These are phyloP conservation scores for Drosophila nikananu DNA, from an alignment of 1,140 invertebrate genomes.

Conservation along the genomic window DNA sequence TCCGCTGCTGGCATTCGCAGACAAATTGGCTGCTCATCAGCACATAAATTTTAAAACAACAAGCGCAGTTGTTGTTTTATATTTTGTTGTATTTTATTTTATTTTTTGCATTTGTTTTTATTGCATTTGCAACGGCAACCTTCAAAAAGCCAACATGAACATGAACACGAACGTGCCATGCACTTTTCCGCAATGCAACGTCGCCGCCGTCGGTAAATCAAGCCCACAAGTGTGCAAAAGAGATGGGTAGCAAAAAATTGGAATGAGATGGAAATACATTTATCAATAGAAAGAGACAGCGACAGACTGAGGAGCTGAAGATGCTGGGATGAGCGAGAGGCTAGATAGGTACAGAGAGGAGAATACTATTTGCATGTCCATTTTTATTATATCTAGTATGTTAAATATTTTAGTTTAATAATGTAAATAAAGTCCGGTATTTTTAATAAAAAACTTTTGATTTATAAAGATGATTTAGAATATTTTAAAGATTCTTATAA, in stretches of 20 bases:
- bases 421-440: too few relatives aligned
- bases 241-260: slow-evolving; percentile 3
- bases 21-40: slow-evolving; percentile 73
- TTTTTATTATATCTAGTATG: not conserved
- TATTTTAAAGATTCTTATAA: not conserved
- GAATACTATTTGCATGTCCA: slow-evolving; percentile 7
- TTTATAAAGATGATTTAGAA: not conserved
- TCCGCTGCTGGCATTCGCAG: slow-evolving; percentile 61
- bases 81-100: slow-evolving; percentile 24
- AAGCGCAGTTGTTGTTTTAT: slow-evolving; percentile 47
- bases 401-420: not conserved
- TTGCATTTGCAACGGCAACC: slow-evolving; percentile 60
- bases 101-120: slow-evolving; percentile 45
- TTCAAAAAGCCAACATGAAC: slow-evolving; percentile 65
- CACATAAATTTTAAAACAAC: slow-evolving; percentile 52
- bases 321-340: slow-evolving; percentile 30
- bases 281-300: slow-evolving; percentile 28
- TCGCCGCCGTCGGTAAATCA: slow-evolving; percentile 49
- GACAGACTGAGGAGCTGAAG: slow-evolving; percentile 22
- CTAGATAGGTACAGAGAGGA: slow-evolving; percentile 14
- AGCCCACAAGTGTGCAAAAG: slow-evolving; percentile 15
- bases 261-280: slow-evolving; percentile 13
- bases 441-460: not conserved
- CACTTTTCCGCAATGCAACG: slow-evolving; percentile 77
- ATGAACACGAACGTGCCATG: slow-evolving; percentile 72